Evolutionary conservation across 1,140 invertebrate species (phyloP).

Genomic region (Diorhabda elongata): DNA sequence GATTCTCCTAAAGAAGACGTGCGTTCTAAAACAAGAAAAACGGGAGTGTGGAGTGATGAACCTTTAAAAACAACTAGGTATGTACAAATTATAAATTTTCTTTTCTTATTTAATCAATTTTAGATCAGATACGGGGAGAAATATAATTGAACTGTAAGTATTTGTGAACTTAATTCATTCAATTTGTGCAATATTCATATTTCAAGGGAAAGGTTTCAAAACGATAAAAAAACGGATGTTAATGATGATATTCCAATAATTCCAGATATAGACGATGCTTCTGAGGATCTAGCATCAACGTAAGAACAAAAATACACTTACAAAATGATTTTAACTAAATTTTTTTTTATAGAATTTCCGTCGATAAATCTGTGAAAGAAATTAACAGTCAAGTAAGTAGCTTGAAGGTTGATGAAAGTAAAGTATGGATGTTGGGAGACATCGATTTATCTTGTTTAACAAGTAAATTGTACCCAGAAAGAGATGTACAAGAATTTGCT

Average conservation of each 20-base stretch:
- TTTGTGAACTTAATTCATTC: neutral
- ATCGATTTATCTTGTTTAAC: slow-evolving; percentile 42
- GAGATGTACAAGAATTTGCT: slow-evolving; percentile 37
- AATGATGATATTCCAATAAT: slow-evolving; percentile 46
- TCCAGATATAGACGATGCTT: slow-evolving; percentile 44
- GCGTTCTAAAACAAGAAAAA: slow-evolving; percentile 35
- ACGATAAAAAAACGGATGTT: slow-evolving; percentile 26
- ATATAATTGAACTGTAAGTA: slow-evolving; percentile 42
- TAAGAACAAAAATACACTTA: slow-evolving; percentile 17
- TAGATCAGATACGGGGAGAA: slow-evolving; percentile 32
- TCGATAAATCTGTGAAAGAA: slow-evolving; percentile 44
- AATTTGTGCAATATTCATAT: neutral
- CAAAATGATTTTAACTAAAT: too few species aligned
- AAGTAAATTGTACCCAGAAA: slow-evolving; percentile 37
- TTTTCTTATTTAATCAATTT: neutral
- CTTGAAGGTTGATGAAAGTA: slow-evolving; percentile 30
- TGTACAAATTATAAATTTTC: slow-evolving; percentile 9
- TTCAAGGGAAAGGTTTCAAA: slow-evolving; percentile 41
- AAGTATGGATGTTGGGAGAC: slow-evolving; percentile 39
- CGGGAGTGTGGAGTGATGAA: slow-evolving; percentile 43
- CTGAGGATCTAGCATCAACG: slow-evolving; percentile 39
- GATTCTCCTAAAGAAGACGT: slow-evolving; percentile 22
- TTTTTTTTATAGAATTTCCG: slow-evolving; percentile 34
- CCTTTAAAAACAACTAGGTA: slow-evolving; percentile 40
- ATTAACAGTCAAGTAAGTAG: slow-evolving; percentile 35